Conservation (phyloP, 2,888 invertebrate genomes). For the Tigriopus californicus region DNA sequence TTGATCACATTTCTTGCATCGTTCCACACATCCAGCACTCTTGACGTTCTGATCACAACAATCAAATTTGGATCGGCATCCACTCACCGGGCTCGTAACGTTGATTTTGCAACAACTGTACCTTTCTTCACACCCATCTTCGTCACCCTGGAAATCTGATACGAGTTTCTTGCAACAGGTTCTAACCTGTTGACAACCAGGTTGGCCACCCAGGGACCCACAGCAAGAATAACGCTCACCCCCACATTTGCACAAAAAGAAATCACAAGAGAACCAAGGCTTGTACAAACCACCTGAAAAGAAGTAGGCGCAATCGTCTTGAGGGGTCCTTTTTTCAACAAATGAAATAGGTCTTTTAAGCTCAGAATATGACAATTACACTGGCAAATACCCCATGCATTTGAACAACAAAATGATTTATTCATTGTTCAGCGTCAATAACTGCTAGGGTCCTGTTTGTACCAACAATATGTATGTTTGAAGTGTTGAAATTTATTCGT, state of each 20-base stretch:
- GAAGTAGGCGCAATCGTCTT: too few species aligned
- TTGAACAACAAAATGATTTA: too few species aligned
- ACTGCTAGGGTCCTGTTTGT: too few species aligned
- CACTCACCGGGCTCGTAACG: not conserved
- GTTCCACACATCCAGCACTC: not conserved
- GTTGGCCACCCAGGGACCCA: not conserved
- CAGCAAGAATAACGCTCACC: not conserved
- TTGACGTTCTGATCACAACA: not conserved
- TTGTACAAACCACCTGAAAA: not conserved
- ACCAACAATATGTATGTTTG: too few species aligned
- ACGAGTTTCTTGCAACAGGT: not conserved
- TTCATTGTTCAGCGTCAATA: too few species aligned
- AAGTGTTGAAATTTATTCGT: too few species aligned
- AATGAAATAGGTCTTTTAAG: too few species aligned
- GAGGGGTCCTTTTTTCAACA: too few species aligned
- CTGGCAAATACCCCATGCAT: too few species aligned
- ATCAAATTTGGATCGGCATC: not conserved
- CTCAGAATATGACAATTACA: too few species aligned
- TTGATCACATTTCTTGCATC: conserved; percentile 5
- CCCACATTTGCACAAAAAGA: not conserved
- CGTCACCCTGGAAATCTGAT: not conserved
- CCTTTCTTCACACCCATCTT: not conserved
- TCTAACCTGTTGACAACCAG: not conserved
- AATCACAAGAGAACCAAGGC: not conserved
- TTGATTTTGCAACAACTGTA: not conserved